Evolutionary conservation across 2,888 invertebrate genomes (phyloP), one percentile per base, ranked within the genome.

Genomic region (Clostera curtula): DNA sequence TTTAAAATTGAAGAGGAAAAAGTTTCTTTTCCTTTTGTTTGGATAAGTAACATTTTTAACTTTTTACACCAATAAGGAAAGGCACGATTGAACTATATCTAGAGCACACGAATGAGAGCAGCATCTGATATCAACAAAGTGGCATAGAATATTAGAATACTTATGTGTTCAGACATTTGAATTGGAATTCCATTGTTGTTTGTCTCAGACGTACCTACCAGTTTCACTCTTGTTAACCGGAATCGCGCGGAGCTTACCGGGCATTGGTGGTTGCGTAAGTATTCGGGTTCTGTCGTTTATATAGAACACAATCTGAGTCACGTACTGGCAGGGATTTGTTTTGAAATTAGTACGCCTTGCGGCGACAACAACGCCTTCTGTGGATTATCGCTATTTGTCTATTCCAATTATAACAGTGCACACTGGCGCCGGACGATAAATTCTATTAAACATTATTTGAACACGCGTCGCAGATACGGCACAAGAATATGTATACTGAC

Each of bases 271-370:
- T 44, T 49, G 47, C 48, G 43, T 48, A 45, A 43, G 34, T 49
- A 59, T 63, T 67, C 67, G 64, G 66, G 64, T 71, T 75, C 60
- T 64, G 66, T 67, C 61, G 68, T 66, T 67, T 58, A 59, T 56
- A 54, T 54, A 53, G 60, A 73, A 72, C 70, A 76, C 66, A 72
- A 76, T 73, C 74, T 82, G 80, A 82, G 73, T 82, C 80, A 82
- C 76, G 79, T 75, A 75, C 69, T 60, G 59, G 68, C 58, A 64
- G 71, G 71, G 77, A 77, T 79, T 82, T 80, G 82, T 82, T 82
- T 79, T 79, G 80, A 80, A 82, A 82, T 73, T 76, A 67, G 76
- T 77, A 68, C 77, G 69, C 68, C 56, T 52, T 53, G 53, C 65
- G 63, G 59, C 67, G 63, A 71, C 71, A 68, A 64, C 70, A 64